Conservation (phyloP, 2,113 vertebrate species). For the Tragelaphus imberbis region DNA sequence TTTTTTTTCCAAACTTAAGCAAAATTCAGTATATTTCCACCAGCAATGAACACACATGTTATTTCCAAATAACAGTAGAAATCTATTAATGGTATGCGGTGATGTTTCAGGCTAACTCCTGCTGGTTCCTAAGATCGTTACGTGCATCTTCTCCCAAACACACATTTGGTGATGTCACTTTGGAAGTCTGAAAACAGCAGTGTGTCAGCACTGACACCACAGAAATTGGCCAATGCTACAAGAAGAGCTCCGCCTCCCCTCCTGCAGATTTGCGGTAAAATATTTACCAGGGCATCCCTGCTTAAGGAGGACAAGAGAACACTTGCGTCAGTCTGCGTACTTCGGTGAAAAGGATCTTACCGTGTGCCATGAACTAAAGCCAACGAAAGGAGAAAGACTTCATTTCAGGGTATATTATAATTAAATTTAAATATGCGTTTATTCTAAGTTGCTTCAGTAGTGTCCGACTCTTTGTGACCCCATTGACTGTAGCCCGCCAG, state of each 20-base stretch:
- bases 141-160: background rate
- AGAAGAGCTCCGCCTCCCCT: rapidly evolving
- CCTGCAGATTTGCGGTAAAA: background rate
- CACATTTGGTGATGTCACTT: background rate
- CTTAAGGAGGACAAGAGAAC: too few species aligned
- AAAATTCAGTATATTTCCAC: background rate
- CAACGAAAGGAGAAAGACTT: background rate
- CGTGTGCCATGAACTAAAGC: background rate
- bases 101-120: rapidly evolving
- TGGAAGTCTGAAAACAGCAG: rapidly evolving
- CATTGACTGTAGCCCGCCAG: background rate
- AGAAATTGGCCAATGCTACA: background rate
- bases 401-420: background rate
- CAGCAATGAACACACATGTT: background rate
- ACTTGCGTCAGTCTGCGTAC: rapidly evolving
- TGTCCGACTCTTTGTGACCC: background rate
- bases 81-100: rapidly evolving
- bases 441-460: background rate
- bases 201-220: rapidly evolving
- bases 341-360: background rate
- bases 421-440: background rate
- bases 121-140: rapidly evolving
- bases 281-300: too few species aligned
- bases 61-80: background rate
- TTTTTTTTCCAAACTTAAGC: background rate